Base-by-base conservation (phyloP, 2,888 invertebrate genomes). In the Ametastegia equiseti region DNA sequence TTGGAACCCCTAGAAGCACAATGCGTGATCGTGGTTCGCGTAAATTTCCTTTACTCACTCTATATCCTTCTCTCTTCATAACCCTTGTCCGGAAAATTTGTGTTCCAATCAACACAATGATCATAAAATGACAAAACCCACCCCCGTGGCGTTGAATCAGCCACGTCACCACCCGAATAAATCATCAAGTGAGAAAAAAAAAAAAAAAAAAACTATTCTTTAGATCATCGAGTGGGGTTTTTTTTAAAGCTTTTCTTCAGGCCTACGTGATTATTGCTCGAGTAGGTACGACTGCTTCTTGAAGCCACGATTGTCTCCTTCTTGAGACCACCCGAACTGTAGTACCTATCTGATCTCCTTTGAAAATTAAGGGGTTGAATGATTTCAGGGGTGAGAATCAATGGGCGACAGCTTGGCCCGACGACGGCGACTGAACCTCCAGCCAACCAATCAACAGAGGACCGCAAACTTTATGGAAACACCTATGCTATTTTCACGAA, bases 391-490 rank as follows among this genome's bases (percentile, higher is more conserved):
- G 39, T 67, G 67, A 36, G 39, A 42, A 42, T 39, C 27, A 11
- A n/a, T n/a, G 36, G 19, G 39, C 11, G 67, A 67, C 67, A 67
- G 39, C 67, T 67, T n/a, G 4, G 39, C 67, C 19, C 45, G 27
- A 45, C 45, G 27, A 45, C 47, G 47, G 71, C 30, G 71, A 71
- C 71, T 71, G 30, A 47, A n/a, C n/a, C 23, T 13, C 30, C 15
- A n/a, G 15, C 47, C 45, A 71, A 47, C 71, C 71, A 47, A 71
- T 71, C 47, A 71, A 27, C 71, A 42, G 71, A 71, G 45, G 47
- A 45, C 71, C 71, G 71, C 71, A 27, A 71, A 71, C 71, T 71
- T 71, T 47, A 45, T 27, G 7, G 45, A 71, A 71, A 71, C 71
- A 71, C 71, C 30, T 71, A 71, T 71, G 71, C n/a, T n/a, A 27